Evolutionary conservation across 2,888 invertebrate genomes (phyloP).

Genomic region (Chalcosyrphus nemorum): DNA sequence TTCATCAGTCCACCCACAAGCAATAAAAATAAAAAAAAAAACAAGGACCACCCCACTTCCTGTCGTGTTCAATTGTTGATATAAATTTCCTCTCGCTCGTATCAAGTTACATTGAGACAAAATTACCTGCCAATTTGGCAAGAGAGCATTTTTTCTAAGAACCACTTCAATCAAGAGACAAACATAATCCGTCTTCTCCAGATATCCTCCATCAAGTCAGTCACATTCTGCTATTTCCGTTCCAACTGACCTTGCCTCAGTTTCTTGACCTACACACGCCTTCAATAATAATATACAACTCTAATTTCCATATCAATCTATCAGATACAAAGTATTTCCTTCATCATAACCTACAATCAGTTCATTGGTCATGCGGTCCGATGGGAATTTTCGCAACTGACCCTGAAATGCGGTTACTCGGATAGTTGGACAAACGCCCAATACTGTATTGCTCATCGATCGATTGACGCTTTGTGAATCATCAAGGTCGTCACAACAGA

Average conservation of each 20-base stretch:
- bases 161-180: slow-evolving; percentile 37
- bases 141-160: slow-evolving; percentile 4
- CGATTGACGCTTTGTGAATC: slow-evolving; percentile 32
- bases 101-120: too few species aligned
- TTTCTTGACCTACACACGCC: slow-evolving; percentile 29
- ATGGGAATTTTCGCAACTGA: slow-evolving; percentile 18
- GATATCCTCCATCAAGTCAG: background rate
- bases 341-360: background rate
- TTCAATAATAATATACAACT: background rate
- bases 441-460: slow-evolving; percentile 23
- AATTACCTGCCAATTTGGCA: too few species aligned
- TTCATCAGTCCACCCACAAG: too few species aligned
- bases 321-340: slow-evolving; percentile 15
- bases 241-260: background rate
- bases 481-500: slow-evolving; percentile 53
- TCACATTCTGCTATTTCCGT: background rate
- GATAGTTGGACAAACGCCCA: slow-evolving; percentile 45
- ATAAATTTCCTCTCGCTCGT: too few species aligned
- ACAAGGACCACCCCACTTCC: too few species aligned
- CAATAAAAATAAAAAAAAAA: too few species aligned
- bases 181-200: background rate
- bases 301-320: background rate
- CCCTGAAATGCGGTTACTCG: slow-evolving; percentile 35
- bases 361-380: background rate
- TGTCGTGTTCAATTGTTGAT: too few species aligned